Base-by-base conservation (phyloP, 2,797 vertebrate genomes). In the Coilia nasus region DNA sequence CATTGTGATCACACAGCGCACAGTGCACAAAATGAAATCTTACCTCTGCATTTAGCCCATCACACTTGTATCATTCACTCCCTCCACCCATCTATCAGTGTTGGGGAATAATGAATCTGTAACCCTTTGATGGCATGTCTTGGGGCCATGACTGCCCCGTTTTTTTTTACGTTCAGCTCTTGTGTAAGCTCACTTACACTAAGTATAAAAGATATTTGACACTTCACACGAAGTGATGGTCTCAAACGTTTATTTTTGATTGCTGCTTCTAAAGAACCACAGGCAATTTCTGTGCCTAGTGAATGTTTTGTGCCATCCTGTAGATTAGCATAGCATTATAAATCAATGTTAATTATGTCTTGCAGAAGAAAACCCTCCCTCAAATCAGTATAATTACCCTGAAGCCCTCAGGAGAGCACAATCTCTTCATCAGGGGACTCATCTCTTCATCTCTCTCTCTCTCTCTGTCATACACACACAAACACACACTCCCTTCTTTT, bases 261-360 rank as follows among this genome's bases (percentile, higher is more conserved):
- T 87, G 84, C 84, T 78, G 50, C 12, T 89, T 89, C 83, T 85
- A 41, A 3, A 83, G 44, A 15, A 23, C 50, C 3, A 21, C 81
- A 82, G 83, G 84, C 85, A 87, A 87, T 89, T 85, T 87, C 83
- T n/a, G n/a, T n/a, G n/a, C n/a, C 75, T 82, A 85, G 84, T 85
- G 56, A 87, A 71, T 78, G 47, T 82, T 60, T 28, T 54, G 81
- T 83, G 86, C 84, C 75, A 83, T 85, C 85, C 62, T 85, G 81
- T 78, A 82, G 82, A 86, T 90, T 87, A 87, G 78, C 64, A n/a
- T 83, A 31, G 71, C 82, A 85, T 88, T 88, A 87, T 89, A 89
- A 90, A 90, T 92, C 90, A 91, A 86, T 87, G 85, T 82, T 89
- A 85, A 88, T 90, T 91, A 82, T 87, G 84, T 89, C 85, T 84